These are phyloP conservation scores for Arremon brunneinucha DNA, from an alignment of 2,797 vertebrate species.

Conservation along the genomic window DNA sequence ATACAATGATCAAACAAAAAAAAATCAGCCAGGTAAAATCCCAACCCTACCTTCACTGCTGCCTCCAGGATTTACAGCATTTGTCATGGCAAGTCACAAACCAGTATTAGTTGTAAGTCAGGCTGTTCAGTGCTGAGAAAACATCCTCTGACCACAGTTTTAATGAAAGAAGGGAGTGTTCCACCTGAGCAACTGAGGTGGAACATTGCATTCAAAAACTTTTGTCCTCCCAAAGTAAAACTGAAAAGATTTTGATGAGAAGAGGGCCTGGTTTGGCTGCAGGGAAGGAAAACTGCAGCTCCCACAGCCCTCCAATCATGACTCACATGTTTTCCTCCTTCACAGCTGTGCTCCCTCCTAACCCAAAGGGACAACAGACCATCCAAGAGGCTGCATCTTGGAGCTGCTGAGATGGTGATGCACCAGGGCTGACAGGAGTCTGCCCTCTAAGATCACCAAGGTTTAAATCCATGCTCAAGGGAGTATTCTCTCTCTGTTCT, in stretches of 20 bases:
- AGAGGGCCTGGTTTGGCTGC: not conserved
- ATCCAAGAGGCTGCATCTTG: slow-evolving; percentile 36
- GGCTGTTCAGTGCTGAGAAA: not conserved
- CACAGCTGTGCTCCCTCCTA: slow-evolving; percentile 70
- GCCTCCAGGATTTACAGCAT: not conserved
- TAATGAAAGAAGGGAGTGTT: not conserved
- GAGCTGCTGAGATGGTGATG: not conserved
- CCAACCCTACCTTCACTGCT: not conserved
- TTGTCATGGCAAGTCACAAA: not conserved
- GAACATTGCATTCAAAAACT: not conserved
- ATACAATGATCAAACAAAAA: not conserved
- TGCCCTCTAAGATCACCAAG: not conserved
- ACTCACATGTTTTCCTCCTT: slow-evolving; percentile 69
- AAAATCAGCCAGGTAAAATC: not conserved
- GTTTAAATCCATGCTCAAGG: not conserved
- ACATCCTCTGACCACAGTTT: not conserved
- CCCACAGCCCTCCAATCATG: slow-evolving; percentile 6
- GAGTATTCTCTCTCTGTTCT: not conserved
- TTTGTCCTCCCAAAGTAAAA: not conserved
- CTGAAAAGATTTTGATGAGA: not conserved
- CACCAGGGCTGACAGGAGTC: not conserved
- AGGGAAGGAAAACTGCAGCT: slow-evolving; percentile 46
- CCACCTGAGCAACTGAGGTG: not conserved
- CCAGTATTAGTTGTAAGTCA: not conserved
- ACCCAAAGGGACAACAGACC: slow-evolving; percentile 39